Evolutionary conservation across 2,888 invertebrate genomes (phyloP).

Genomic region (Drosophila pseudotakahashii): DNA sequence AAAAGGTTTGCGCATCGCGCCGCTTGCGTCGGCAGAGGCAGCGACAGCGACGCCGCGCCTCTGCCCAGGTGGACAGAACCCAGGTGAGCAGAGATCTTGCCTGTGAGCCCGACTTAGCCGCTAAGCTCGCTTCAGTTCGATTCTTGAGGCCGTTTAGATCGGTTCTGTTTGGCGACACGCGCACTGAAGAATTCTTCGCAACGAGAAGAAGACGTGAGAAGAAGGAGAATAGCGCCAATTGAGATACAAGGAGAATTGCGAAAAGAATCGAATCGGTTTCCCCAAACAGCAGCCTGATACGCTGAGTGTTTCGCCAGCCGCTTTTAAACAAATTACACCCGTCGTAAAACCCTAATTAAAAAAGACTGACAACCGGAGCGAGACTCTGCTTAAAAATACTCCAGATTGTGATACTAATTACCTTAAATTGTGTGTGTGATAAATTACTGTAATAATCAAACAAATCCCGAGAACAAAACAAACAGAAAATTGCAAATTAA

Average conservation of each 20-base stretch:
- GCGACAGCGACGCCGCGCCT: slow-evolving; percentile 19
- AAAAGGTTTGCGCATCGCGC: slow-evolving; percentile 68
- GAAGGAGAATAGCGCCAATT: slow-evolving; percentile 2
- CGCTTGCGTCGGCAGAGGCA: slow-evolving; percentile 34
- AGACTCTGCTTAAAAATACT: slow-evolving; percentile 25
- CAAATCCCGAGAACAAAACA: slow-evolving; percentile 32
- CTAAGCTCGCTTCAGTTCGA: slow-evolving; percentile 82
- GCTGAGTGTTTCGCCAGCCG: slow-evolving; percentile 64
- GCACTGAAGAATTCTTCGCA: slow-evolving; percentile 29
- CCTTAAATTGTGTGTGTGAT: slow-evolving; percentile 56
- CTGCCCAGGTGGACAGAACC: slow-evolving; percentile 28
- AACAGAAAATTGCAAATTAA: slow-evolving; percentile 30
- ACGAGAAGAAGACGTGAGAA: slow-evolving; percentile 29
- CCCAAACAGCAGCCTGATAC: slow-evolving; percentile 47
- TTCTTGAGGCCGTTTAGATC: slow-evolving; percentile 84
- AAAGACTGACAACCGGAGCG: slow-evolving; percentile 56
- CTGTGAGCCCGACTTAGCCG: slow-evolving; percentile 33
- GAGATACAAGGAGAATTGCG: slow-evolving; percentile 11
- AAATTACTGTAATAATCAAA: slow-evolving; percentile 50
- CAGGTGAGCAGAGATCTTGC: slow-evolving; percentile 34
- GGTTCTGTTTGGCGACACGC: slow-evolving; percentile 75
- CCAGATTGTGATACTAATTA: slow-evolving; percentile 69
- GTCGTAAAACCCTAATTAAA: slow-evolving; percentile 30
- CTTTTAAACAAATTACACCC: slow-evolving; percentile 19
- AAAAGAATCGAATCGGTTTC: slow-evolving; percentile 22